Conservation (phyloP, 2,888 invertebrate species). For the Luperina testacea region DNA sequence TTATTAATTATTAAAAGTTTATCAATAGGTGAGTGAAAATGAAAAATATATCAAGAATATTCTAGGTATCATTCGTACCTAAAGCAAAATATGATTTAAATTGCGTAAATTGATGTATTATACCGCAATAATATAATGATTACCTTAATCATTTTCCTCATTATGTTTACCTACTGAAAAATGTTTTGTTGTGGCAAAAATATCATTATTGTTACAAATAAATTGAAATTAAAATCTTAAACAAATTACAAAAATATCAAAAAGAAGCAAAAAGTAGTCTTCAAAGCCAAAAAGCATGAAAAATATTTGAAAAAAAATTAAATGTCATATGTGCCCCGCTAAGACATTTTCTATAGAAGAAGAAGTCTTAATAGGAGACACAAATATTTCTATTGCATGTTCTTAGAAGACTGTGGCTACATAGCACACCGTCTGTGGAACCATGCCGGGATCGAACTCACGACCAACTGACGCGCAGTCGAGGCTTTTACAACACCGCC, state of each 20-base stretch:
- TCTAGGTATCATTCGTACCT: not conserved
- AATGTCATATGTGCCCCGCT: constrained; percentile 62
- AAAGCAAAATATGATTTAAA: not conserved
- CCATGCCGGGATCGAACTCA: constrained; percentile 82
- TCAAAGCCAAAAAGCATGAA: not conserved
- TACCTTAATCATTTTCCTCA: constrained; percentile 26
- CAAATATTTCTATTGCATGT: constrained; percentile 82
- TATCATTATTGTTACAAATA: not conserved
- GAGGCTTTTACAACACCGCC: constrained; percentile 34
- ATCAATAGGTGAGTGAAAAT: not conserved
- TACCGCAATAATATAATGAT: constrained; percentile 15
- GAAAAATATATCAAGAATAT: not conserved
- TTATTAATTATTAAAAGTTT: constrained; percentile 5
- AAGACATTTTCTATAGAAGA: constrained; percentile 72
- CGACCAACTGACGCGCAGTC: constrained; percentile 33
- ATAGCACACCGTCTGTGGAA: constrained; percentile 83
- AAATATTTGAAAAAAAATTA: constrained; percentile 12
- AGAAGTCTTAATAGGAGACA: constrained; percentile 67
- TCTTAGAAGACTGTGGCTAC: constrained; percentile 85
- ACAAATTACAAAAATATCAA: constrained; percentile 1
- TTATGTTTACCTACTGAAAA: not conserved
- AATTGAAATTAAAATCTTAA: not conserved
- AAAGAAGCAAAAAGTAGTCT: constrained; percentile 18
- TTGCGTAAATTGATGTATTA: constrained; percentile 4
- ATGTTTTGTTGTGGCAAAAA: not conserved